These are phyloP conservation scores for Peromyscus californicus DNA, from an alignment of 2,113 vertebrate species.

Conservation along the genomic window DNA sequence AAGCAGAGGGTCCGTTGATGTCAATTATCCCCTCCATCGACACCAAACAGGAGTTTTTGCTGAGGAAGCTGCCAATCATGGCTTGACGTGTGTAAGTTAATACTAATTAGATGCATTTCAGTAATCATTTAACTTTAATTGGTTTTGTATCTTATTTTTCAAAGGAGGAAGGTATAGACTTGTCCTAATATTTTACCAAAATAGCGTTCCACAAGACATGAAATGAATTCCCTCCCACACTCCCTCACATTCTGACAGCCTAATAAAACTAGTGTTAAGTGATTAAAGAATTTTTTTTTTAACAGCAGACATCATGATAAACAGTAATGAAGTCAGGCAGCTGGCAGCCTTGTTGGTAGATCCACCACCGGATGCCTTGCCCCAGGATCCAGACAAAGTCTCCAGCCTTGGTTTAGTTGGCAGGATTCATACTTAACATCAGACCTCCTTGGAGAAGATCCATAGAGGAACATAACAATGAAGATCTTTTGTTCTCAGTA, in stretches of 20 bases:
- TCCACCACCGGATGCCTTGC: slow-evolving; percentile 86
- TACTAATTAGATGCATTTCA: slow-evolving; percentile 84
- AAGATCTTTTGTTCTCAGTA: slow-evolving; percentile 23
- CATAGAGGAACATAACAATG: background rate
- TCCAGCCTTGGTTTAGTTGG: slow-evolving; percentile 71
- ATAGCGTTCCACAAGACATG: slow-evolving; percentile 74
- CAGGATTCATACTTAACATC: slow-evolving; percentile 70
- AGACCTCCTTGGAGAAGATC: background rate
- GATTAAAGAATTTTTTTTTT: slow-evolving; percentile 75
- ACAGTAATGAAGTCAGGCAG: slow-evolving; percentile 85
- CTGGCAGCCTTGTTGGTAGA: slow-evolving; percentile 85
- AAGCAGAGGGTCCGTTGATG: slow-evolving; percentile 27
- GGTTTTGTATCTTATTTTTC: slow-evolving; percentile 86
- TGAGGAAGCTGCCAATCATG: slow-evolving; percentile 51
- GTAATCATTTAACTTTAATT: slow-evolving; percentile 84
- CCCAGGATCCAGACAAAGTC: slow-evolving; percentile 76
- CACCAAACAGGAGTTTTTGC: slow-evolving; percentile 63
- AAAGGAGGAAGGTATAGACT: slow-evolving; percentile 80
- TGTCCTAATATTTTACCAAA: slow-evolving; percentile 86
- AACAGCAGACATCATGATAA: slow-evolving; percentile 85
- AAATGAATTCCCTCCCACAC: slow-evolving; percentile 74
- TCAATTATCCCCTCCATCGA: slow-evolving; percentile 66
- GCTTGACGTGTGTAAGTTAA: slow-evolving; percentile 83
- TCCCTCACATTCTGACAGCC: slow-evolving; percentile 84
- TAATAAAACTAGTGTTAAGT: slow-evolving; percentile 87